Evolutionary conservation across 2,113 vertebrate genomes (phyloP), one percentile per base, ranked within the genome.

Genomic region (Carassius gibelio): DNA sequence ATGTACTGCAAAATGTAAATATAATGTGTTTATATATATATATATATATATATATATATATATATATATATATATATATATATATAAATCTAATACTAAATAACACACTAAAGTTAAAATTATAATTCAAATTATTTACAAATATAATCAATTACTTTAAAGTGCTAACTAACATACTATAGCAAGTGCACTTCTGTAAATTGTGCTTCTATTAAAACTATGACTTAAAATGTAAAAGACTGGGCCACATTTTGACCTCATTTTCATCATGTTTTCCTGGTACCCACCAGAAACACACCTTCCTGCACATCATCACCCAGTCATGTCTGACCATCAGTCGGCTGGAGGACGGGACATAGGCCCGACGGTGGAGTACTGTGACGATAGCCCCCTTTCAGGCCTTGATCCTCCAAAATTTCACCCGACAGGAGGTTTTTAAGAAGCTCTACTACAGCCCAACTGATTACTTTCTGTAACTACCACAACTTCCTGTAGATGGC

Each of bases 281-380:
- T 89, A 81, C 36, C 30, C 88, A 62, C 66, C 96, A 99, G 98
- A 97, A 94, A 88, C 95, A 89, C 88, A 96, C 96, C 0, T 96
- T 99, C 90, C 95, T 97, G 85, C 97, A 99, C 89, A 90, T 97
- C 91, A 95, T 94, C 95, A 99, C 96, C 52, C 96, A 98, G 90
- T 96, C 96, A 74, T 99, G 98, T 94, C 95, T 99, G 93, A 98
- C 97, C 82, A 91, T 98, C 91, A 93, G 94, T 92, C 95, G 93
- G 86, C 89, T 95, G 89, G 94, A 95, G 88, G 96, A 97, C 57
- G 96, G 95, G 89, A 94, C 92, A 38, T 95, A 87, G 95, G 96
- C 50, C 96, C 95, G 87, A 95, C 95, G 0, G 95, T 97, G 95
- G 96, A 99, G 94, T 92, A 93, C 75, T 99, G 98, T 92, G 90